These are phyloP conservation scores for Onychomys torridus DNA, from an alignment of 2,797 vertebrate genomes.

Conservation along the genomic window DNA sequence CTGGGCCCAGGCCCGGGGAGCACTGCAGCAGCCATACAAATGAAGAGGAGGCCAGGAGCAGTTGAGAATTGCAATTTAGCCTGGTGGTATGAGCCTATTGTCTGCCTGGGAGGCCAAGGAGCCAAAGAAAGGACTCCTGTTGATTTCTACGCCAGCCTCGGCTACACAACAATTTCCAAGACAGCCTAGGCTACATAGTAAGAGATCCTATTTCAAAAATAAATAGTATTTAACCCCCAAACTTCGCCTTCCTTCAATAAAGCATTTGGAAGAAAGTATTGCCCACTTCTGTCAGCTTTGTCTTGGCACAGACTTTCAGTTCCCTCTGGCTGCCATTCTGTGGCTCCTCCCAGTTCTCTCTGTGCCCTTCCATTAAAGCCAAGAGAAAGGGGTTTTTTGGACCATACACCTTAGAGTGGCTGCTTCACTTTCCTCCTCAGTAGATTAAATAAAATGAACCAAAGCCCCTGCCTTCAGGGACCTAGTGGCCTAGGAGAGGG, in stretches of 20 bases:
- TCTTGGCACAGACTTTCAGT: not conserved
- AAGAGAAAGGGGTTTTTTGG: not conserved
- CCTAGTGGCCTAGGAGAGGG: not conserved
- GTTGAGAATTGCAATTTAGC: not conserved
- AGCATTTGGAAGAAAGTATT: not conserved
- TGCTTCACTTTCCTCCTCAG: not conserved
- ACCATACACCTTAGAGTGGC: not conserved
- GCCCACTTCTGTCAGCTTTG: not conserved
- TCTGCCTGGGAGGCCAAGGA: not conserved
- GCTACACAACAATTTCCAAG: not conserved
- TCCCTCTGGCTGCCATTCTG: not conserved
- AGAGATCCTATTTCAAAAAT: not conserved
- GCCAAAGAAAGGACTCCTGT: not conserved
- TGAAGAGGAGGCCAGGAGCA: constrained; percentile 16
- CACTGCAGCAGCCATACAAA: constrained; percentile 53
- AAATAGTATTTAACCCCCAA: not conserved
- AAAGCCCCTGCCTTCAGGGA: not conserved
- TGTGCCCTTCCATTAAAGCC: not conserved
- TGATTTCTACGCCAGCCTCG: not conserved
- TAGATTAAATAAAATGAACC: not conserved
- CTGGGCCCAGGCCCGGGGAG: constrained; percentile 71
- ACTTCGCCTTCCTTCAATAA: not conserved
- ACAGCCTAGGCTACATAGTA: not conserved
- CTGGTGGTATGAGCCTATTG: not conserved
- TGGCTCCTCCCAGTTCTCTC: not conserved